Conservation (phyloP, 1,140 invertebrate genomes). For the Rhyzopertha dominica region DNA sequence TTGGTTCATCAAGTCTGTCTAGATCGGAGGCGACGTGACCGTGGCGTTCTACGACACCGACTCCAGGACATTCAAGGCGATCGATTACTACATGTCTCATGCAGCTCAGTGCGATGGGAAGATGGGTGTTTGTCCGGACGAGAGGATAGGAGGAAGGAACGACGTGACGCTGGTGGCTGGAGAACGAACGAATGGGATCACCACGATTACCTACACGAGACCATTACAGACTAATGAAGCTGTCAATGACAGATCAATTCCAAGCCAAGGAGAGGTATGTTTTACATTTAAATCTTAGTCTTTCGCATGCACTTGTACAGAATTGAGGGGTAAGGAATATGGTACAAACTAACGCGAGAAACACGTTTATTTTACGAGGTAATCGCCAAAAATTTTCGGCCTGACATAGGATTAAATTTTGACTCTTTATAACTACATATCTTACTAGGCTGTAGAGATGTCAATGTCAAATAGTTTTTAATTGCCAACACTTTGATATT, state of each 20-base stretch:
- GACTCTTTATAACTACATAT: no score
- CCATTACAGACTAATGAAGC: slow-evolving; percentile 71
- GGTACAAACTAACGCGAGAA: no score
- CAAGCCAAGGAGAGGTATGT: slow-evolving; percentile 54
- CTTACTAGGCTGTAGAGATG: no score
- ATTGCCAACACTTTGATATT: no score
- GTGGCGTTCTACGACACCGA: slow-evolving; percentile 74
- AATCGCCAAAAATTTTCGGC: no score
- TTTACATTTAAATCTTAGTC: no score
- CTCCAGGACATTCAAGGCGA: slow-evolving; percentile 64
- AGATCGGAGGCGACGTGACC: slow-evolving; percentile 75
- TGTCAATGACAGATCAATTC: slow-evolving; percentile 63
- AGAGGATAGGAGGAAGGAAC: slow-evolving; percentile 72
- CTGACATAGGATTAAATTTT: no score
- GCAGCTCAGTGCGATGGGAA: slow-evolving; percentile 77
- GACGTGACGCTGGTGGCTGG: slow-evolving; percentile 70
- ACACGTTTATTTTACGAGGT: no score
- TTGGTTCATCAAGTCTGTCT: slow-evolving; percentile 5
- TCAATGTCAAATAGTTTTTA: no score
- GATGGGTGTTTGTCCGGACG: slow-evolving; percentile 80
- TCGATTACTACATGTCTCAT: slow-evolving; percentile 81
- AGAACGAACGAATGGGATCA: slow-evolving; percentile 71
- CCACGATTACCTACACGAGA: slow-evolving; percentile 72
- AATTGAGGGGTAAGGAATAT: no score
- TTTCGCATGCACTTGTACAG: no score